These are phyloP conservation scores for Odocoileus virginianus DNA, from an alignment of 2,113 vertebrate genomes.

Conservation along the genomic window DNA sequence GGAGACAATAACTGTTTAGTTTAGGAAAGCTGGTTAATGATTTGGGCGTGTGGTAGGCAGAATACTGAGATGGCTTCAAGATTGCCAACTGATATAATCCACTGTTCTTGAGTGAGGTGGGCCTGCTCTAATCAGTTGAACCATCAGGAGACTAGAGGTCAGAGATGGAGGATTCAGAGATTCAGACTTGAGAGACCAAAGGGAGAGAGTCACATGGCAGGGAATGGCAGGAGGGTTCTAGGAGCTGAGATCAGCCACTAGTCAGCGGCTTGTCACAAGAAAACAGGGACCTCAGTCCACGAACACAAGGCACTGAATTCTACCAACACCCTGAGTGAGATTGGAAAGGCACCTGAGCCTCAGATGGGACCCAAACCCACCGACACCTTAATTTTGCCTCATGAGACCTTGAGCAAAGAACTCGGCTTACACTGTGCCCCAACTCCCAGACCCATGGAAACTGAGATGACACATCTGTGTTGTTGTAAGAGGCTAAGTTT, in stretches of 20 bases:
- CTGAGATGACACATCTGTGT: not conserved
- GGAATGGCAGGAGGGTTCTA: not conserved
- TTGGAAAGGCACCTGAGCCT: not conserved
- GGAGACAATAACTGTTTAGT: not conserved
- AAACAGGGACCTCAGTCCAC: not conserved
- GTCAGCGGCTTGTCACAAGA: not conserved
- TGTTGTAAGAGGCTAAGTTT: not conserved
- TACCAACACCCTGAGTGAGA: not conserved
- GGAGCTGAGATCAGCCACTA: not conserved
- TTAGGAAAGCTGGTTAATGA: not conserved
- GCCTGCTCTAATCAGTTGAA: not conserved
- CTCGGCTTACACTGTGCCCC: not conserved
- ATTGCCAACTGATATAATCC: not conserved
- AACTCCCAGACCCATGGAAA: not conserved
- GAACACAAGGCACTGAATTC: not conserved
- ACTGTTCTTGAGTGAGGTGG: not conserved
- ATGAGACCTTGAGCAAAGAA: not conserved
- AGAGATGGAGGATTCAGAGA: not conserved
- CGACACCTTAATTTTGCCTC: not conserved
- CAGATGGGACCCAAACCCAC: not conserved
- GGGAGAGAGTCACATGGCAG: not conserved
- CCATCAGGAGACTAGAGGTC: not conserved
- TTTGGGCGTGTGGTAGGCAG: not conserved
- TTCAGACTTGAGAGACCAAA: not conserved
- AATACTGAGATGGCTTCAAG: not conserved